Evolutionary conservation across 92 coral and sea anemone genomes (phyloP).

Genomic region (Montipora capitata): DNA sequence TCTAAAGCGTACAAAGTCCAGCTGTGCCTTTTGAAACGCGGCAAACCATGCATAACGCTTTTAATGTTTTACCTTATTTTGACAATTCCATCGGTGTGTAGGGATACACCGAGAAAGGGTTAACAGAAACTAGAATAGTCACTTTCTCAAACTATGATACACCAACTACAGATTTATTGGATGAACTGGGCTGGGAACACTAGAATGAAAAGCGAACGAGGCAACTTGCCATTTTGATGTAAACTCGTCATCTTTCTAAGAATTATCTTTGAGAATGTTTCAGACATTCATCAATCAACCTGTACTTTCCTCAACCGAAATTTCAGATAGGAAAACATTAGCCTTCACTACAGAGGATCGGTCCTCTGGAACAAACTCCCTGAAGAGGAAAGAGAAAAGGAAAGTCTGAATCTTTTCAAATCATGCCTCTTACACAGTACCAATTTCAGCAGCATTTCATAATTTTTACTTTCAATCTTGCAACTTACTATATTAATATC

Average conservation of each 20-base stretch:
- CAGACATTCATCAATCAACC: not conserved
- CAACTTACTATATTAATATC: no score
- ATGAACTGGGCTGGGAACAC: conserved; percentile 1
- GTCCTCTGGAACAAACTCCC: conserved; percentile 3
- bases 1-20: not conserved
- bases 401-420: not conserved
- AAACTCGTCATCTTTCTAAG: not conserved
- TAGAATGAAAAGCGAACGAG: not conserved
- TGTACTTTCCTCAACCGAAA: not conserved
- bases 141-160: not conserved
- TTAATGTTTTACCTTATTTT: not conserved
- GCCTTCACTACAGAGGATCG: conserved; percentile 7
- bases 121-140: not conserved
- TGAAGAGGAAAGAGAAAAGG: not conserved
- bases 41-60: not conserved
- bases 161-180: not conserved
- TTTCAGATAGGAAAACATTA: not conserved
- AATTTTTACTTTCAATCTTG: not conserved
- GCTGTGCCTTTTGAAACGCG: not conserved
- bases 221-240: not conserved
- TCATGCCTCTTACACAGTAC: not conserved
- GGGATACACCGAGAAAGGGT: not conserved
- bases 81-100: not conserved
- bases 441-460: not conserved
- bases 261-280: not conserved